Evolutionary conservation across 2,797 vertebrate genomes (phyloP), one percentile per base, ranked within the genome.

Genomic region (Triplophysa bombifrons): DNA sequence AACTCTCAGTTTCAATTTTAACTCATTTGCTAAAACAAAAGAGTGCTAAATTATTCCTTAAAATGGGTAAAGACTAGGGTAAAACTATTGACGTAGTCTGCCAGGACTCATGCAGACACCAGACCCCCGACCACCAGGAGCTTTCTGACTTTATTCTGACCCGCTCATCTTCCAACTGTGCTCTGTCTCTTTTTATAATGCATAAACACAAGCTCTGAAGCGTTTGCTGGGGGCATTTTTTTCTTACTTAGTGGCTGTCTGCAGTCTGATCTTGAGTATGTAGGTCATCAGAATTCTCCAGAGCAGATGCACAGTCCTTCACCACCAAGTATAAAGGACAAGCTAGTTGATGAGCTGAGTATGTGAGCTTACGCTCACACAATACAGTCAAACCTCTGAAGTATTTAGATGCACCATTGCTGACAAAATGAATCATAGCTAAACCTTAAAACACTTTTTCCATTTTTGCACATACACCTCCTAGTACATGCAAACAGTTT

Each of bases 261-360:
- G 90, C 87, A 90, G 89, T 91, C 89, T 87, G 91, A 90, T 82
- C 53, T 76, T 86, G 74, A 78, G 67, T 90, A 93, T 92, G 90
- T 92, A 92, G 92, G 92, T 92, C 92, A 93, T 91, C 87, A 86
- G 85, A 88, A 91, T 91, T 91, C 91, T 83, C 83, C 85, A 88
- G 60, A 61, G 79, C 87, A 84, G 67, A 83, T 86, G 85, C 85
- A 61, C 83, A 87, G 88, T 89, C 90, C 89, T 90, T 91, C 88
- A 89, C 86, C 86, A 88, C 86, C 85, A 88, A 90, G 88, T 89
- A 86, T 91, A 90, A 93, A 93, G 90, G 92, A 93, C 92, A 90
- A 92, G 91, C 81, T 80, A 87, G 86, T 67, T 80, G 78, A 86
- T 76, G 80, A 79, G 73, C 84, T 80, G 84, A 83, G 84, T 80